These are phyloP conservation scores for Palaemon carinicauda DNA, from an alignment of 1,140 invertebrate genomes.

Conservation along the genomic window DNA sequence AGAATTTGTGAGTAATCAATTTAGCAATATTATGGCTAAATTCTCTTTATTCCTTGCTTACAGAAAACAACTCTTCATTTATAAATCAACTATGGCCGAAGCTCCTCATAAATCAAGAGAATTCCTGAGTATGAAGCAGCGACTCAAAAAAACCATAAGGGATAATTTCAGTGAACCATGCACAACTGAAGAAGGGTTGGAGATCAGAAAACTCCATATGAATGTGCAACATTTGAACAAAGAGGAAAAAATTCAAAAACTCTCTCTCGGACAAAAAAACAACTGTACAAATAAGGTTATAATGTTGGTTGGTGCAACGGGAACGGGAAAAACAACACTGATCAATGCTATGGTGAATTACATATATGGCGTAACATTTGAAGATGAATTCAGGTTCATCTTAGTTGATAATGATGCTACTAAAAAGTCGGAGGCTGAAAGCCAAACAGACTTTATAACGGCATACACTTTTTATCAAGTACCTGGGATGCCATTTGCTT, in stretches of 20 bases:
- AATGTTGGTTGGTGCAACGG: slow-evolving; percentile 13
- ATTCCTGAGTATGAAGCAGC: too few relatives aligned
- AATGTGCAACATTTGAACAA: background rate
- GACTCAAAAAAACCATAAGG: background rate
- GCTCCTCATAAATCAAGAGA: too few relatives aligned
- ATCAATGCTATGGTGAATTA: slow-evolving; percentile 37
- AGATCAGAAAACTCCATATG: slow-evolving; percentile 6
- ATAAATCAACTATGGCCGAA: too few relatives aligned
- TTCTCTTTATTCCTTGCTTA: too few relatives aligned
- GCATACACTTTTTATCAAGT: slow-evolving; percentile 6
- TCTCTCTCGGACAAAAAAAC: background rate
- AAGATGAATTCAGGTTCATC: slow-evolving; percentile 14
- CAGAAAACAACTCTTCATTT: too few relatives aligned
- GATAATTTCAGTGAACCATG: background rate
- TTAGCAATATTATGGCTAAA: too few relatives aligned
- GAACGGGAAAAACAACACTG: slow-evolving; percentile 14
- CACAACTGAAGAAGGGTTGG: background rate
- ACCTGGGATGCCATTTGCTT: slow-evolving; percentile 30
- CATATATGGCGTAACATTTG: slow-evolving; percentile 11
- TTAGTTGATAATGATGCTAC: slow-evolving; percentile 10
- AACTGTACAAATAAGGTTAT: slow-evolving; percentile 22
- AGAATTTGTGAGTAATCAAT: too few relatives aligned
- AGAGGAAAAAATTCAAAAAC: background rate
- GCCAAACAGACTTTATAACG: slow-evolving; percentile 33
- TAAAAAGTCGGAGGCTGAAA: slow-evolving; percentile 8